Evolutionary conservation across 2,888 invertebrate species (phyloP), one percentile per base, ranked within the genome.

Genomic region (Clunio marinus): DNA sequence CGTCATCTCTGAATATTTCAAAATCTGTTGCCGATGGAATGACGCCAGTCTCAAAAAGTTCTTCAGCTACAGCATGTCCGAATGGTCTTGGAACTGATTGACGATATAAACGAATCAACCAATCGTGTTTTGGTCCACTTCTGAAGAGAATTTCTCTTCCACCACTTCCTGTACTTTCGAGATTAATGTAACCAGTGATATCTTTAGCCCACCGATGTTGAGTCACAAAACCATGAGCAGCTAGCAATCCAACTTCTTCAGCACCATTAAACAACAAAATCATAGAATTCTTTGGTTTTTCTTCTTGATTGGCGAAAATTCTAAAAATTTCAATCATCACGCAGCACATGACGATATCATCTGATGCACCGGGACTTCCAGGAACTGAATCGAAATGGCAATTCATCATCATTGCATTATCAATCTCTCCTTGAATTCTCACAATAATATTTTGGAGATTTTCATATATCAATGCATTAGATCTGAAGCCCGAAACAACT

Each of bases 21-120:
- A 88, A 95, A 80, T 95, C 95, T 0, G 94, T 95, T 78, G 95
- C 95, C n/a, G 91, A 91, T 32, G 94, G 94, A 71, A 95, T 88
- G 71, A 92, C 82, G 3, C 93, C 93, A 76, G 88, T 88, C 79
- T 93, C 88, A 82, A 95, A 95, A 74, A 95, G 84, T 81, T 95
- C 94, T 80, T 95, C 93, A 71, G 89, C 89, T 72, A 89, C 79
- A 45, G 88, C 88, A 57, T 90, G 88, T 27, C 92, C 93, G 79
- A 88, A 91, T 13, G 95, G 94, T 78, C 90, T 88, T 73, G 90
- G 90, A 74, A 88, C 93, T 58, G 81, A 25, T 75, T 86, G 84
- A 24, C 91, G 86, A 78, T 89, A 89, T 51, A 84, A 84, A 85
- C 88, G 80, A 71, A 81, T 75, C 20, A 85, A 76, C 83, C 84